A percentile compares a stretch with the other conserved stretches of the same genome.
Evolutionary conservation across 2,888 invertebrate species (phyloP).

Genomic region (Aleiodes leptofemur): DNA sequence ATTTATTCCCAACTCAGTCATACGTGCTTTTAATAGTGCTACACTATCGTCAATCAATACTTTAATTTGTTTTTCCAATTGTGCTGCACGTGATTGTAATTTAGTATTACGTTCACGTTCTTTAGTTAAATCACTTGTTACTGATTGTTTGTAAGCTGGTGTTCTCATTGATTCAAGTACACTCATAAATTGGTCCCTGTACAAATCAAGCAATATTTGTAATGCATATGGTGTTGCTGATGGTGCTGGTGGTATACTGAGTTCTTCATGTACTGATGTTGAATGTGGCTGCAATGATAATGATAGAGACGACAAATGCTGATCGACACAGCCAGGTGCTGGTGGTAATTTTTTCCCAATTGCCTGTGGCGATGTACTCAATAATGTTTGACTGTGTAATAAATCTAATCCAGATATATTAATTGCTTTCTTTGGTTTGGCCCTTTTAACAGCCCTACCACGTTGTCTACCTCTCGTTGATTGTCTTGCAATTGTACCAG

Average conservation of each 20-base stretch:
- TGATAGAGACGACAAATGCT: constrained; percentile 87
- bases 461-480: constrained; percentile 71
- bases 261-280: constrained; percentile 84
- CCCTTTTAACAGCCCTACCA: constrained; percentile 79
- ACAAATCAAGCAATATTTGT: constrained; percentile 90
- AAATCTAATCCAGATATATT: constrained; percentile 92
- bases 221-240: constrained; percentile 89
- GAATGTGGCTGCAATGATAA: constrained; percentile 81
- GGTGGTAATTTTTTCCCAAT: constrained; percentile 86
- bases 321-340: constrained; percentile 94
- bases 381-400: constrained; percentile 90
- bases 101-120: constrained; percentile 90
- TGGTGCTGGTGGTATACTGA: constrained; percentile 88
- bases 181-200: constrained; percentile 89
- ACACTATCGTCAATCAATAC: constrained; percentile 95
- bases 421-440: constrained; percentile 81
- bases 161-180: constrained; percentile 90
- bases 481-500: constrained; percentile 62
- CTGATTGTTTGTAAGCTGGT: constrained; percentile 83
- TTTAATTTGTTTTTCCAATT: constrained; percentile 94
- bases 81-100: constrained; percentile 89
- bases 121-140: constrained; percentile 86
- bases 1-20: constrained; percentile 94
- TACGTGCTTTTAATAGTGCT: constrained; percentile 89
- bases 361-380: constrained; percentile 88